Evolutionary conservation across 2,888 invertebrate genomes (phyloP).

Genomic region (Dorcus parallelipipedus): DNA sequence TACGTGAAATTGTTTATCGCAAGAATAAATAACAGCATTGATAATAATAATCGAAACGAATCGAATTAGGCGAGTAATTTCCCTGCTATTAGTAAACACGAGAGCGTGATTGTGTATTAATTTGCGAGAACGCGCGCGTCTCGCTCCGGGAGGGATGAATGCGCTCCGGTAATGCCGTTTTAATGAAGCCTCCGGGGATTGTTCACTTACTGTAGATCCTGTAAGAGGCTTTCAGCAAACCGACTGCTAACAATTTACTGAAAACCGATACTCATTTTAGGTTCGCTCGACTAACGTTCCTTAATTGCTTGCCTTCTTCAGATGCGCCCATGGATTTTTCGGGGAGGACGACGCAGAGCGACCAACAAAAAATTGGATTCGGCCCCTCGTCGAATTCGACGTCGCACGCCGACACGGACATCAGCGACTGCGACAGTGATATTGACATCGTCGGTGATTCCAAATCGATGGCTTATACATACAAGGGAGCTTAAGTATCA

Average conservation of each 20-base stretch:
- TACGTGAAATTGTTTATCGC: no score
- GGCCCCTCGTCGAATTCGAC: neutral
- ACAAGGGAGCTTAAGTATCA: constrained; percentile 28
- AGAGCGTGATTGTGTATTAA: neutral
- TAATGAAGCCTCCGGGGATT: constrained; percentile 33
- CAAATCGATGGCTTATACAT: constrained; percentile 29
- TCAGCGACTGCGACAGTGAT: constrained; percentile 60
- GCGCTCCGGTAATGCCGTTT: constrained; percentile 28
- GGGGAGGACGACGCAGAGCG: constrained; percentile 1
- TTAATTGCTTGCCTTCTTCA: constrained; percentile 8
- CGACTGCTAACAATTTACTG: neutral
- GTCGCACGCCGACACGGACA: constrained; percentile 47
- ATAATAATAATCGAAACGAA: no score
- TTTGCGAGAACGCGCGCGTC: neutral
- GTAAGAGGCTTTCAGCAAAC: neutral
- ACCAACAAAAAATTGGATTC: neutral
- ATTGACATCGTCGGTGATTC: constrained; percentile 61
- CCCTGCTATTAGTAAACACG: no score
- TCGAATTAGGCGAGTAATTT: no score
- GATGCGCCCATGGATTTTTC: constrained; percentile 31
- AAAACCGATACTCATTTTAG: neutral
- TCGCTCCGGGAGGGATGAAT: neutral
- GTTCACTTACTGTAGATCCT: constrained; percentile 17
- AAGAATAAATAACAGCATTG: no score
- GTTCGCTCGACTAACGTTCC: neutral